phyloP scores from a whole-genome alignment of 2,113 vertebrate species.

The Mastomys natalensis region DNA sequence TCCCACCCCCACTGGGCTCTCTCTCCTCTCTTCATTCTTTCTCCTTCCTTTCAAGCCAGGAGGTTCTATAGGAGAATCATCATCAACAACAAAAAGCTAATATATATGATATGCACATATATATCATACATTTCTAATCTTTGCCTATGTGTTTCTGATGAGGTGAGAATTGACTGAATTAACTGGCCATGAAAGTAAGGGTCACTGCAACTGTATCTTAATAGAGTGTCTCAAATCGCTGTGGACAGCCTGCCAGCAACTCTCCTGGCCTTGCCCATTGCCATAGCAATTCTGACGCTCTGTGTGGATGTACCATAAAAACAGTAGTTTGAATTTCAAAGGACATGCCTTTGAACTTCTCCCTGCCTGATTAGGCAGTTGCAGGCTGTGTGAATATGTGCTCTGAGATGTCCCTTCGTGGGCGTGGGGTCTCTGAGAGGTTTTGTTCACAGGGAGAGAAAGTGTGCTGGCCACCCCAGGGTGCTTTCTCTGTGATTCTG shows the following conservation, averaged over 20 bases:
- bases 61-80: slow-evolving; percentile 3
- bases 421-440: background rate
- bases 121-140: background rate
- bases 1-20: slow-evolving; percentile 49
- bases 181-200: slow-evolving; percentile 90
- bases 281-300: slow-evolving; percentile 86
- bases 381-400: slow-evolving; percentile 74
- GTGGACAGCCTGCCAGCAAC: slow-evolving; percentile 84
- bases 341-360: slow-evolving; percentile 88
- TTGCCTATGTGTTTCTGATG: slow-evolving; percentile 80
- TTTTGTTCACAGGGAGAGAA: background rate
- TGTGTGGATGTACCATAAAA: slow-evolving; percentile 86
- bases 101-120: too few species aligned
- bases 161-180: slow-evolving; percentile 88
- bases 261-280: slow-evolving; percentile 84
- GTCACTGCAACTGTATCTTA: slow-evolving; percentile 91
- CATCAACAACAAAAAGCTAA: background rate
- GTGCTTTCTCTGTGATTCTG: background rate
- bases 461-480: background rate
- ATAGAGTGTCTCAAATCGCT: slow-evolving; percentile 90
- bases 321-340: slow-evolving; percentile 89
- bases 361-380: slow-evolving; percentile 84
- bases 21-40: slow-evolving; percentile 61
- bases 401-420: slow-evolving; percentile 47
- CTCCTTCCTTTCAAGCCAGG: slow-evolving; percentile 50